A percentile compares a stretch with the other conserved stretches of the same genome.
Conservation (phyloP, 2,797 vertebrate species). For the Xenops minutus region DNA sequence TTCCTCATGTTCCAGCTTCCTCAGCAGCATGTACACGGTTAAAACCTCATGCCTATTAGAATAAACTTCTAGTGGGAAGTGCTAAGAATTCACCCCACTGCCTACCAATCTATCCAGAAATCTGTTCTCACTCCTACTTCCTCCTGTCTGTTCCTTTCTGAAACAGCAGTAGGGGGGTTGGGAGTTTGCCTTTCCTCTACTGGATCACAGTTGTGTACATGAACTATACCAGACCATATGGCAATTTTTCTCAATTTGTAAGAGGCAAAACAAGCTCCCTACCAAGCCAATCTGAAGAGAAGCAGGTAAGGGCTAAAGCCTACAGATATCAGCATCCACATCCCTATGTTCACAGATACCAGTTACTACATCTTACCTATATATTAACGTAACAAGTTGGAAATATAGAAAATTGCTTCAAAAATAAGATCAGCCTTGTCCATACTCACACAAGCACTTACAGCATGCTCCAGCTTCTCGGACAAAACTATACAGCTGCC, state of each 20-base stretch:
- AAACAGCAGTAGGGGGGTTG: conserved; percentile 43
- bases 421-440: neutral
- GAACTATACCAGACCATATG: conserved; percentile 47
- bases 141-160: conserved; percentile 60
- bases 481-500: neutral
- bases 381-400: neutral
- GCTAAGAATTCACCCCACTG: conserved; percentile 58
- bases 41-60: conserved; percentile 8
- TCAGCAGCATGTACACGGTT: neutral
- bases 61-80: conserved; percentile 62
- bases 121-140: conserved; percentile 67
- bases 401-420: neutral
- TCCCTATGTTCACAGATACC: neutral
- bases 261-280: conserved; percentile 45
- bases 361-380: neutral
- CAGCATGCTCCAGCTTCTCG: neutral
- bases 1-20: neutral
- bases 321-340: neutral
- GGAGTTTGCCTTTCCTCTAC: conserved; percentile 57
- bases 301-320: neutral
- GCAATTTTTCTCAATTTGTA: neutral
- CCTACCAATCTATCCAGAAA: conserved; percentile 60
- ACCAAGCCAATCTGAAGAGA: neutral
- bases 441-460: neutral
- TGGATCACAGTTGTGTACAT: conserved; percentile 56